Conservation (phyloP, 2,888 invertebrate genomes). For the Idaea aversata region DNA sequence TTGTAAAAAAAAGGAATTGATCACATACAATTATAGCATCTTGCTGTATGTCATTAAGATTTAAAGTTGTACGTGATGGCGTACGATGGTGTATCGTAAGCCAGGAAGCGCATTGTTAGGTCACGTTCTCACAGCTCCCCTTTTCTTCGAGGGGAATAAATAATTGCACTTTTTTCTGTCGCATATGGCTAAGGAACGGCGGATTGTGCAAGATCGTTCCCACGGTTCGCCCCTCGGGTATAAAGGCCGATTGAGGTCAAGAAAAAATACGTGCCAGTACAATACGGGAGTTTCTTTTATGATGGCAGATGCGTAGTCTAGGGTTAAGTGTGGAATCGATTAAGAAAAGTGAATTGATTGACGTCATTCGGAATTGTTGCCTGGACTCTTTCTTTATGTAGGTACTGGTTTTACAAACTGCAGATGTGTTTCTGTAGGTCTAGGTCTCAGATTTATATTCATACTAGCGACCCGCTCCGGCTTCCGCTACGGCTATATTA, state of each 20-base stretch:
- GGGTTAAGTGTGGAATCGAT: slow-evolving; percentile 71
- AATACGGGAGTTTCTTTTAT: slow-evolving; percentile 73
- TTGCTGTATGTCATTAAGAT: slow-evolving; percentile 44
- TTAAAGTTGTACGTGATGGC: slow-evolving; percentile 51
- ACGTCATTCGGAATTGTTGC: slow-evolving; percentile 42
- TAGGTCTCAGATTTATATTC: background rate
- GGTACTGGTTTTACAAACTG: background rate
- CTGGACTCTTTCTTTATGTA: slow-evolving; percentile 15
- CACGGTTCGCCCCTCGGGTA: slow-evolving; percentile 76
- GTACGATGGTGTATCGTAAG: slow-evolving; percentile 71
- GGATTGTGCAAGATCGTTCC: slow-evolving; percentile 77
- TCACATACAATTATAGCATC: slow-evolving; percentile 20
- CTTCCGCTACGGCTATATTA: too few species aligned
- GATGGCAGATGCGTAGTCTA: slow-evolving; percentile 73
- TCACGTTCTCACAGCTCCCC: slow-evolving; percentile 80
- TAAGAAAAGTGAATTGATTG: slow-evolving; percentile 67
- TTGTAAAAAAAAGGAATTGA: slow-evolving; percentile 19
- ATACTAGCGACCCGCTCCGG: too few species aligned
- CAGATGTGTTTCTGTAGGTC: background rate
- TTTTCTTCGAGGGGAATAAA: slow-evolving; percentile 79
- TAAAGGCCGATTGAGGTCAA: slow-evolving; percentile 76
- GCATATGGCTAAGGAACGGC: slow-evolving; percentile 78
- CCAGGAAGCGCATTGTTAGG: slow-evolving; percentile 80
- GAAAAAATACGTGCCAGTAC: slow-evolving; percentile 77
- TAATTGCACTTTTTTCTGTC: slow-evolving; percentile 81